Evolutionary conservation across 2,797 vertebrate genomes (phyloP).

Genomic region (Halcyon badia): DNA sequence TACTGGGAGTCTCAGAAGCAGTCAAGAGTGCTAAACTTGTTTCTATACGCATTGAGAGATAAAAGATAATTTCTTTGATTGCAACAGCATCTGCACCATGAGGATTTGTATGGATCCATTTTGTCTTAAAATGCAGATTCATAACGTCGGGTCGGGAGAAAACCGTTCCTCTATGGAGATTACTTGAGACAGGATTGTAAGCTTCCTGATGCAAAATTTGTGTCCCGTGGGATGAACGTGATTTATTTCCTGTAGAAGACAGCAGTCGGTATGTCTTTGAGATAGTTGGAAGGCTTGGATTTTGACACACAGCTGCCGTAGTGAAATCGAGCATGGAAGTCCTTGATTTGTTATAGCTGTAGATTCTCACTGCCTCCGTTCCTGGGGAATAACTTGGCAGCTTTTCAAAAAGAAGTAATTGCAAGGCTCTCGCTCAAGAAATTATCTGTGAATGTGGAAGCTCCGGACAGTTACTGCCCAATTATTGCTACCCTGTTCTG

Average conservation of each 20-base stretch:
- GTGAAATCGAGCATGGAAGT: not conserved
- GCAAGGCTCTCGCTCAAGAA: slow-evolving; percentile 16
- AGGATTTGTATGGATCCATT: not conserved
- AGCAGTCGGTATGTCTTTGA: not conserved
- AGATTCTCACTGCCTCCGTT: not conserved
- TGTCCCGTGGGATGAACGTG: not conserved
- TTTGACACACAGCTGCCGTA: slow-evolving; percentile 4
- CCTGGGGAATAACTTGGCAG: slow-evolving; percentile 40
- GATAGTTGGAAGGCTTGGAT: not conserved
- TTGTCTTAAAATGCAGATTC: not conserved
- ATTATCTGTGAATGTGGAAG: slow-evolving; percentile 27
- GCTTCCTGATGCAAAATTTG: not conserved
- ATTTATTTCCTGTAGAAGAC: slow-evolving; percentile 18
- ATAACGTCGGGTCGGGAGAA: not conserved
- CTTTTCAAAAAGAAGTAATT: slow-evolving; percentile 56
- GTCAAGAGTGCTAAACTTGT: not conserved
- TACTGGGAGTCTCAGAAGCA: not conserved
- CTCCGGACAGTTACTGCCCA: slow-evolving; percentile 38
- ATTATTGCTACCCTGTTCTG: slow-evolving; percentile 28
- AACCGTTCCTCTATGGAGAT: not conserved
- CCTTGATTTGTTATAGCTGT: slow-evolving; percentile 43
- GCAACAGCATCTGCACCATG: not conserved
- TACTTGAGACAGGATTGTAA: not conserved
- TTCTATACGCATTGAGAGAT: not conserved
- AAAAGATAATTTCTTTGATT: not conserved